Conservation (phyloP, 1,140 invertebrate species). For the Aculops lycopersici region DNA sequence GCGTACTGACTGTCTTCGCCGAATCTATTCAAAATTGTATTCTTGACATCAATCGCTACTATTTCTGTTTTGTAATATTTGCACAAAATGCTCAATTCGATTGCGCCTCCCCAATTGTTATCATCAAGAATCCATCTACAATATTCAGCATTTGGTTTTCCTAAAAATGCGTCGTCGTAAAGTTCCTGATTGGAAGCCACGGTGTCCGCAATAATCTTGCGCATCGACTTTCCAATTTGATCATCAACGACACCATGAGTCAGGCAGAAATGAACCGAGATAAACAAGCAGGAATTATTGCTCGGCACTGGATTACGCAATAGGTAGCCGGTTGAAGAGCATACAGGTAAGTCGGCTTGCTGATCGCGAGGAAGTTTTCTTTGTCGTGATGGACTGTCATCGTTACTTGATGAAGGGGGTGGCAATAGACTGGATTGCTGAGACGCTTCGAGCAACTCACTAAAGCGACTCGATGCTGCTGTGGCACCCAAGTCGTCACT, state of each 20-base stretch:
- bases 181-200: slow-evolving; percentile 36
- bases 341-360: not conserved
- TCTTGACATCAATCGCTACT: slow-evolving; percentile 63
- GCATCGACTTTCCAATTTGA: slow-evolving; percentile 31
- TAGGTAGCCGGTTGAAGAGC: slow-evolving; percentile 27
- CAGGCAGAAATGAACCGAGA: slow-evolving; percentile 36
- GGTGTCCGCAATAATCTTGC: slow-evolving; percentile 49
- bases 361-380: no score
- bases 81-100: slow-evolving; percentile 62
- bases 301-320: slow-evolving; percentile 64
- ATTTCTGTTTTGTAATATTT: slow-evolving; percentile 64
- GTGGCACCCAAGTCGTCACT: no score
- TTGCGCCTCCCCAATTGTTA: slow-evolving; percentile 62
- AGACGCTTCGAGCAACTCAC: no score
- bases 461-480: no score
- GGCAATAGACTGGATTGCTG: no score
- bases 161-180: slow-evolving; percentile 55
- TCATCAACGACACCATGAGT: slow-evolving; percentile 38
- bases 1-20: slow-evolving; percentile 63
- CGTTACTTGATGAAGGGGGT: no score
- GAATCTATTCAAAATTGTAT: slow-evolving; percentile 59
- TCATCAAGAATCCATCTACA: slow-evolving; percentile 43
- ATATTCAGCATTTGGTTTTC: slow-evolving; percentile 49
- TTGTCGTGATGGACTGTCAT: no score
- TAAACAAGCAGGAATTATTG: slow-evolving; percentile 81